Conservation (phyloP, 2,113 vertebrate species). For the Desmodus rotundus region DNA sequence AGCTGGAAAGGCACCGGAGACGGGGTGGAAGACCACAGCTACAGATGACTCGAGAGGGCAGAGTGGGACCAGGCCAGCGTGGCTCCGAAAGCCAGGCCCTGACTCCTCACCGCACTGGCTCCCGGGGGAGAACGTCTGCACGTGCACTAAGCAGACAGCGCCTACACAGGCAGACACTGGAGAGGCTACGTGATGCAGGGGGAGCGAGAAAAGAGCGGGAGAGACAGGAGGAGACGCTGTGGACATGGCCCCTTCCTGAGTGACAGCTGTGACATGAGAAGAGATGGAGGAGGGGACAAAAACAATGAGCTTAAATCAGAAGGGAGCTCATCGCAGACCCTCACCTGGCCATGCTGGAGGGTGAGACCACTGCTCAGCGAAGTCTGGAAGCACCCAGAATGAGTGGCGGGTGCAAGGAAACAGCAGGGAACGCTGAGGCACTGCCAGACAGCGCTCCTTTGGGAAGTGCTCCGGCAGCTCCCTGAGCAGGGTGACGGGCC, state of each 20-base stretch:
- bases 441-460: fast-evolving
- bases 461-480: background rate
- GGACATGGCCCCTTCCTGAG: background rate
- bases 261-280: background rate
- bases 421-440: background rate
- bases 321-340: background rate
- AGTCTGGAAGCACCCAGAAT: background rate
- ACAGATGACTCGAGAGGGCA: background rate
- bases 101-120: too few species aligned
- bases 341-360: background rate
- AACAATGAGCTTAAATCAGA: background rate
- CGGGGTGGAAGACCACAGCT: background rate
- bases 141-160: fast-evolving
- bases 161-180: background rate
- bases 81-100: background rate
- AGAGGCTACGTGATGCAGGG: background rate
- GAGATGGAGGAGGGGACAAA: background rate
- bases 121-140: background rate
- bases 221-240: background rate
- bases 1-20: background rate
- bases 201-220: background rate
- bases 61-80: background rate
- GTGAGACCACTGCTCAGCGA: background rate
- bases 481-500: background rate
- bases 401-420: background rate